These are phyloP conservation scores for Isoperla grammatica DNA, from an alignment of 2,888 invertebrate species.

Conservation along the genomic window DNA sequence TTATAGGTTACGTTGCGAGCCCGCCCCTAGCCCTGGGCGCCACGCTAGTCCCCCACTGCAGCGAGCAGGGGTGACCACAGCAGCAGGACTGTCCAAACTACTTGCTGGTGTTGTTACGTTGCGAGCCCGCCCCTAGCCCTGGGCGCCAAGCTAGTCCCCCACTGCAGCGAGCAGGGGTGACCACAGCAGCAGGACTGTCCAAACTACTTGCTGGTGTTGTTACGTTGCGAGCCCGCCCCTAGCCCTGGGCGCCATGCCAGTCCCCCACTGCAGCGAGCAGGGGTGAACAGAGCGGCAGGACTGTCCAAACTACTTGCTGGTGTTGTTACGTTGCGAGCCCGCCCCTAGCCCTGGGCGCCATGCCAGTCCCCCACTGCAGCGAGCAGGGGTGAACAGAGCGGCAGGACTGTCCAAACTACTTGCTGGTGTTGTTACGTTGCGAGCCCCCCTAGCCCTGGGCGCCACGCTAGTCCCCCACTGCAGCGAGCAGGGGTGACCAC, in stretches of 20 bases:
- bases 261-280: not conserved
- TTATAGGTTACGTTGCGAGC: constrained; percentile 40
- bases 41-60: not conserved
- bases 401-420: not conserved
- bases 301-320: not conserved
- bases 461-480: not conserved
- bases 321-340: constrained; percentile 37
- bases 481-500: not conserved
- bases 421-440: constrained; percentile 37
- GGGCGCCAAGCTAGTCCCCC: not conserved
- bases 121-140: constrained; percentile 23
- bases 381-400: not conserved
- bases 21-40: constrained; percentile 19
- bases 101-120: constrained; percentile 36
- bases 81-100: not conserved
- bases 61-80: not conserved
- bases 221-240: constrained; percentile 32
- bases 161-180: not conserved
- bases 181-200: not conserved
- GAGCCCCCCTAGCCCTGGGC: constrained; percentile 21
- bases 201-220: constrained; percentile 31
- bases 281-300: not conserved
- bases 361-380: not conserved
- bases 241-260: not conserved
- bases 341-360: not conserved